Evolutionary conservation across 2,797 vertebrate species (phyloP).

Genomic region (Halcyon smyrnensis): DNA sequence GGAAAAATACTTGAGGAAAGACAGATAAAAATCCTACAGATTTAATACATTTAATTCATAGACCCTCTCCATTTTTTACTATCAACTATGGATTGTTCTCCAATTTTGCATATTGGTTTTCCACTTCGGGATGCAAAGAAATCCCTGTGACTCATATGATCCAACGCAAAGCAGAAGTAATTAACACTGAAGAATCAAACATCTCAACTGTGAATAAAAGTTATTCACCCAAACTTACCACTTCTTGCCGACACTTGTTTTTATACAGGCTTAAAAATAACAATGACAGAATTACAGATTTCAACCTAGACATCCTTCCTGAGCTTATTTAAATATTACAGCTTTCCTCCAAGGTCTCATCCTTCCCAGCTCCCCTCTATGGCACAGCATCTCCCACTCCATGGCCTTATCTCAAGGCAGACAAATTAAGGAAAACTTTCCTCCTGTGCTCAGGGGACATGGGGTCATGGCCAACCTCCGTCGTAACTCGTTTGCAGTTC

Average conservation of each 20-base stretch:
- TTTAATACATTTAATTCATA: not conserved
- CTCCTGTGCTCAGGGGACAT: not conserved
- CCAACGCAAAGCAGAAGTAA: not conserved
- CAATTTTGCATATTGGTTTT: not conserved
- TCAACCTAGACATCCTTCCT: not conserved
- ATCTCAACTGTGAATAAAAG: not conserved
- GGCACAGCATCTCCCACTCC: not conserved
- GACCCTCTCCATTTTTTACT: not conserved
- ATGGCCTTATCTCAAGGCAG: not conserved
- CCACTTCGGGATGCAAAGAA: not conserved
- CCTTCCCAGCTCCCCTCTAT: not conserved
- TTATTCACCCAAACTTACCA: not conserved
- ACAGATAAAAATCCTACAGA: not conserved
- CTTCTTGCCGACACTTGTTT: not conserved
- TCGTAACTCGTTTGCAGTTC: not conserved
- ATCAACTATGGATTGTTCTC: not conserved
- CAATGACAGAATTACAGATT: not conserved
- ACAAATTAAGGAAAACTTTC: not conserved
- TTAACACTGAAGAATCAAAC: not conserved
- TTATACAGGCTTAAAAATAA: not conserved
- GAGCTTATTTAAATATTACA: not conserved
- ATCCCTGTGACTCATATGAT: not conserved
- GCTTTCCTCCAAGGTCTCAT: not conserved
- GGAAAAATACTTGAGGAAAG: not conserved
- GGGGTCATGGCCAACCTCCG: accelerated